A percentile compares a stretch with the other conserved stretches of the same genome.
phyloP scores from a whole-genome alignment of 2,797 vertebrate species.

The Tokudaia muenninki region DNA sequence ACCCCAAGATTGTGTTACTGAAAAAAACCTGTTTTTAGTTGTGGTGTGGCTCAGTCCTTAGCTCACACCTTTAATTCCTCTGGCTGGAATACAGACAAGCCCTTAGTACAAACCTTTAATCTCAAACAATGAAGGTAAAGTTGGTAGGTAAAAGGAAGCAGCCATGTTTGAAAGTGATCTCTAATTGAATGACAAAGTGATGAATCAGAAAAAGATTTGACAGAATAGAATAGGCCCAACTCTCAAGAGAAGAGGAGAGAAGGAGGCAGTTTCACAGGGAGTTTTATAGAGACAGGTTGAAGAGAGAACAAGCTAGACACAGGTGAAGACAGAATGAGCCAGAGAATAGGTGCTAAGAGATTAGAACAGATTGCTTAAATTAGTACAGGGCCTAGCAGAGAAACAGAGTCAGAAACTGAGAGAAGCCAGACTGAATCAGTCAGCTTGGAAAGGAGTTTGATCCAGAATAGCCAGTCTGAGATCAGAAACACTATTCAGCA shows the following conservation, averaged over 20 bases:
- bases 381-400: background rate
- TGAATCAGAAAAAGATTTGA: background rate
- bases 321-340: background rate
- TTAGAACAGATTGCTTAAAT: background rate
- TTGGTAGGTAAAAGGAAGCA: background rate
- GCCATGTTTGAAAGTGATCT: background rate
- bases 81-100: background rate
- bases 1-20: background rate
- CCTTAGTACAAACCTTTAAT: background rate
- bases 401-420: background rate
- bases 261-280: background rate
- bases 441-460: background rate
- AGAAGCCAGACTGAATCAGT: background rate
- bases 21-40: background rate
- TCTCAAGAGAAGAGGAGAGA: background rate
- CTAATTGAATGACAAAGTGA: background rate
- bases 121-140: background rate
- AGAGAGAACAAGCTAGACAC: too few species aligned
- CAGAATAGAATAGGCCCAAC: too few species aligned
- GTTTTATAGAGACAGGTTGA: background rate
- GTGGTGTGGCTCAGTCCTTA: background rate
- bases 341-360: background rate
- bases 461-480: background rate
- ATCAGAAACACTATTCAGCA: background rate
- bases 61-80: background rate